These are phyloP conservation scores for Hirundo rustica DNA, from an alignment of 2,797 vertebrate species.

Conservation along the genomic window DNA sequence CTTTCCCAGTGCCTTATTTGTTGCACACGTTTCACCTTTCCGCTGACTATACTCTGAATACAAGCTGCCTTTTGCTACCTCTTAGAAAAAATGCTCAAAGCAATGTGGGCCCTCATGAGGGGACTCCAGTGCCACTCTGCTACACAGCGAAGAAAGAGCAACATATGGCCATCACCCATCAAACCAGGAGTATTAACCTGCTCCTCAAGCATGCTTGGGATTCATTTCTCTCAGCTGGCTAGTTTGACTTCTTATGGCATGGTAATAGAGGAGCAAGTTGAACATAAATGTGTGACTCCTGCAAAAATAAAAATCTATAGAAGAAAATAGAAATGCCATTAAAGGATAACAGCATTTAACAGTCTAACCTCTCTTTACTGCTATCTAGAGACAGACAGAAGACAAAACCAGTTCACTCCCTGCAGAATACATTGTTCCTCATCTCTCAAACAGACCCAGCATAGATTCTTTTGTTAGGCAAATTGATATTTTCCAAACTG, in stretches of 20 bases:
- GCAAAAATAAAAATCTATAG: neutral
- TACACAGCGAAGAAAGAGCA: neutral
- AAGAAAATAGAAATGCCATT: neutral
- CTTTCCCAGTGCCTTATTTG: neutral
- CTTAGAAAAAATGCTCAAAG: neutral
- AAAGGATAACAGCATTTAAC: neutral
- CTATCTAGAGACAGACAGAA: neutral
- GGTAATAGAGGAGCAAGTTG: neutral
- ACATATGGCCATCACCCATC: neutral
- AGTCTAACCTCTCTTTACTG: neutral
- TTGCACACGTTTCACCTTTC: neutral
- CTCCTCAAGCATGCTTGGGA: neutral
- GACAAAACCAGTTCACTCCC: neutral
- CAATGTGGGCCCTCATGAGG: neutral
- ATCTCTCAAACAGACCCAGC: neutral
- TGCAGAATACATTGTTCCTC: neutral
- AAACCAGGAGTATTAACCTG: neutral
- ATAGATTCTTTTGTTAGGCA: neutral
- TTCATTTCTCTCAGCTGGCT: neutral
- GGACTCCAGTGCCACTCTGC: neutral
- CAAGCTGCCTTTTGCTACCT: neutral
- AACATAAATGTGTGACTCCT: fast-evolving
- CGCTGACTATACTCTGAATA: neutral
- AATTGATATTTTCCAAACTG: neutral
- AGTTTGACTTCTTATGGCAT: neutral